phyloP scores from a whole-genome alignment of 2,113 vertebrate species.

The Nymphicus hollandicus region DNA sequence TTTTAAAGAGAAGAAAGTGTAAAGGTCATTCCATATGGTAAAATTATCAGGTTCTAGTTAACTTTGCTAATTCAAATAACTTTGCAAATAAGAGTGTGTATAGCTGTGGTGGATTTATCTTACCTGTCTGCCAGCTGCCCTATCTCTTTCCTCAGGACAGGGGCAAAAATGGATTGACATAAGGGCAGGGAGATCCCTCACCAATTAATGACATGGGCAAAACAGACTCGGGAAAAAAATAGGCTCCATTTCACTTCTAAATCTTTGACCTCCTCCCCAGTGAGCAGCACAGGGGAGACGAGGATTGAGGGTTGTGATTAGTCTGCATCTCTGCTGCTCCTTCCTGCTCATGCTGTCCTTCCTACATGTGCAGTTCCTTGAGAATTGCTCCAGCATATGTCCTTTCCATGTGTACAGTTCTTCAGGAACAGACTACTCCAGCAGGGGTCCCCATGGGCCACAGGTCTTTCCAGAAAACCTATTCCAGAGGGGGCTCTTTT shows the following conservation, averaged over 20 bases:
- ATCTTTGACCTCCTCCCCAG: background rate
- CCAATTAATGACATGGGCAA: background rate
- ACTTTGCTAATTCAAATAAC: background rate
- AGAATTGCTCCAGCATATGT: background rate
- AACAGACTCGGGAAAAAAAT: background rate
- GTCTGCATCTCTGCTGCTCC: background rate
- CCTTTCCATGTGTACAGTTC: background rate
- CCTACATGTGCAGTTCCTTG: background rate
- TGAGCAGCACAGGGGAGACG: background rate
- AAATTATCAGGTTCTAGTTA: background rate
- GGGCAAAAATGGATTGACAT: background rate
- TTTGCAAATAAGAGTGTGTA: background rate
- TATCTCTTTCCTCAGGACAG: background rate
- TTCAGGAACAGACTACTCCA: background rate
- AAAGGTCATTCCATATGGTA: background rate
- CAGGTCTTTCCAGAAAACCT: background rate
- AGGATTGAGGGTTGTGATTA: background rate
- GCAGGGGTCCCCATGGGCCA: background rate
- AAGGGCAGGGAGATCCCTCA: background rate
- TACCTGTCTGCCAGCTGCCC: background rate
- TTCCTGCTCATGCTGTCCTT: background rate
- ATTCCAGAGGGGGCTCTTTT: rapidly evolving
- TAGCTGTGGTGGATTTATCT: background rate
- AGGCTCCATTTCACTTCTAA: background rate
- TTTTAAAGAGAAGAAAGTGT: background rate